phyloP scores from a whole-genome alignment of 30 jellyfish, hydroid and myxozoan species.

The Pseudorhiza aurosa region DNA sequence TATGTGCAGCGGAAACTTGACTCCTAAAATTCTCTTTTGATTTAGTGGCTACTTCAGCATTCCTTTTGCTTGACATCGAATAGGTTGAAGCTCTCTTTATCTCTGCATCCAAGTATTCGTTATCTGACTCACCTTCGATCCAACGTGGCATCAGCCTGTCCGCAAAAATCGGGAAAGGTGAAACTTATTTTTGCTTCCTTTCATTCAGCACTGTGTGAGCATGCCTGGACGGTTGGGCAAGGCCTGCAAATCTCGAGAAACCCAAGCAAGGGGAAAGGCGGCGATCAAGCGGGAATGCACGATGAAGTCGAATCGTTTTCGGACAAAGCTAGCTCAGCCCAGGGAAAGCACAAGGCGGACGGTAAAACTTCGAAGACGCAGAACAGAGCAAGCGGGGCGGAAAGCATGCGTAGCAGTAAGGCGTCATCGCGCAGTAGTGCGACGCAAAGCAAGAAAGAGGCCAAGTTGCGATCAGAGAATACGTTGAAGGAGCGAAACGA shows the following conservation, averaged over 20 bases:
- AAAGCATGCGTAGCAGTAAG: constrained; percentile 41
- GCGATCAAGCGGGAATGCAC: background rate
- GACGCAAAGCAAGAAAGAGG: constrained; percentile 8
- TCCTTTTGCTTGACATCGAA: too few relatives aligned
- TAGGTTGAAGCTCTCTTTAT: too few relatives aligned
- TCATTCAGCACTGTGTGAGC: too few relatives aligned
- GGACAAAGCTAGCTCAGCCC: constrained; percentile 25
- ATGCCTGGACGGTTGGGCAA: constrained; percentile 25
- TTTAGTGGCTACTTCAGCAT: too few relatives aligned
- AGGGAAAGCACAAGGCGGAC: constrained; percentile 13
- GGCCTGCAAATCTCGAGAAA: constrained; percentile 14
- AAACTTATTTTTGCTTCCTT: too few relatives aligned
- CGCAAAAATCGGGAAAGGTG: too few relatives aligned
- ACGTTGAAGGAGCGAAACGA: constrained; percentile 11
- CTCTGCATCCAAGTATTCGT: too few relatives aligned
- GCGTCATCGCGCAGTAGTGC: constrained; percentile 38
- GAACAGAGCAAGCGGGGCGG: constrained; percentile 34
- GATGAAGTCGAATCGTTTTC: constrained; percentile 33
- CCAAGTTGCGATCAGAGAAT: constrained; percentile 20
- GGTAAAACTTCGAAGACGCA: constrained; percentile 28
- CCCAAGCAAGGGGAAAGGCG: background rate
- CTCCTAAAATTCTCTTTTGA: too few relatives aligned
- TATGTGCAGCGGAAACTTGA: too few relatives aligned
- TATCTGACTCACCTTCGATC: too few relatives aligned
- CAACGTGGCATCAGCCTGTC: too few relatives aligned